A percentile compares a stretch with the other conserved stretches of the same genome.
Conservation (phyloP, 2,888 invertebrate genomes). For the Campopleginae sp. region DNA sequence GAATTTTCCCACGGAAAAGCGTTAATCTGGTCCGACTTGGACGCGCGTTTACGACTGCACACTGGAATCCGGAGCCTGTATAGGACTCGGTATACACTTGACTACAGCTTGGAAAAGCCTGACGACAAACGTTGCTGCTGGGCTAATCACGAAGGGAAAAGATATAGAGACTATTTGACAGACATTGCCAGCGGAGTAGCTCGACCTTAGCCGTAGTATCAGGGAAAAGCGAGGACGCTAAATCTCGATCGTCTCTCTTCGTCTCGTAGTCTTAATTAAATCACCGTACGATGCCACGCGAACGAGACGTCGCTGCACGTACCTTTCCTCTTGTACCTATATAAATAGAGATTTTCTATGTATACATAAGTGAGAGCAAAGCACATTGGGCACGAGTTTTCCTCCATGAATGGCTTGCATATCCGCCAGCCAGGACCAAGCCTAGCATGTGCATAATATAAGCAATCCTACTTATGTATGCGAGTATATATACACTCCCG, state of each 20-base stretch:
- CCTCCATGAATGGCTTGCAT: constrained; percentile 16
- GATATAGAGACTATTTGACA: constrained; percentile 6
- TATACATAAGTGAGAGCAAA: constrained; percentile 17
- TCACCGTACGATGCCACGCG: constrained; percentile 65
- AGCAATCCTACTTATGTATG: constrained; percentile 5
- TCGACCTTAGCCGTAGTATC: constrained; percentile 30
- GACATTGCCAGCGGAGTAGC: constrained; percentile 46
- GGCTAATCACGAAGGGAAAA: constrained; percentile 46
- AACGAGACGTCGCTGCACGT: constrained; percentile 52
- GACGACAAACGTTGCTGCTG: constrained; percentile 47
- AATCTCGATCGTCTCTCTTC: constrained; percentile 65
- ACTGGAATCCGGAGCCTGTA: constrained; percentile 2
- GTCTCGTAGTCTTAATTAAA: constrained; percentile 72
- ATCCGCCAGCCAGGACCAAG: constrained; percentile 26
- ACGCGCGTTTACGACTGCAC: constrained; percentile 33
- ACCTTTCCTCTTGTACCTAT: constrained; percentile 32
- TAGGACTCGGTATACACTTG: not conserved
- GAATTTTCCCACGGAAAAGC: constrained; percentile 55
- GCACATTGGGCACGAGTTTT: constrained; percentile 28
- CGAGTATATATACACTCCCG: not conserved
- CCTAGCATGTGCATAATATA: constrained; percentile 27
- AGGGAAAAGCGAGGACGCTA: constrained; percentile 59
- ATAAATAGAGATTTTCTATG: constrained; percentile 21
- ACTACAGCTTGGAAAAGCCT: constrained; percentile 42
- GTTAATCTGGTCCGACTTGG: constrained; percentile 39